Evolutionary conservation across 2,113 vertebrate genomes (phyloP).

Genomic region (Notarius quadriscutis): DNA sequence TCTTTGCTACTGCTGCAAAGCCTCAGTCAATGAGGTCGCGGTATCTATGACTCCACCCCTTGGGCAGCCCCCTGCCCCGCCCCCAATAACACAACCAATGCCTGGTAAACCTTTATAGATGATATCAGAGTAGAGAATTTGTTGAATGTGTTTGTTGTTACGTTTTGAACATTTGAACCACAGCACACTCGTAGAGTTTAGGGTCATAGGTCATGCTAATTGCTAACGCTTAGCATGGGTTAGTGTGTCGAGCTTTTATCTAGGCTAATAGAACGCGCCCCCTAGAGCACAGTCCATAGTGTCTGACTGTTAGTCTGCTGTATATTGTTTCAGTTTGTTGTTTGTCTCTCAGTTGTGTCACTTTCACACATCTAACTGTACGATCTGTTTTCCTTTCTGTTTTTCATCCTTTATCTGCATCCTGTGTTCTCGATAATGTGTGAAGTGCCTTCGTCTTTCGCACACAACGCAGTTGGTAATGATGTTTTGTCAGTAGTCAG

Average conservation of each 20-base stretch:
- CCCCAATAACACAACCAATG: conserved; percentile 22
- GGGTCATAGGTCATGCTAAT: background rate
- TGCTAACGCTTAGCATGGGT: background rate
- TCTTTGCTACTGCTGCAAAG: conserved; percentile 9
- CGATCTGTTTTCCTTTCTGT: background rate
- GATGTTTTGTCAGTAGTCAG: background rate
- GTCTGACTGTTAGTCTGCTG: background rate
- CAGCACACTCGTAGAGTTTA: background rate
- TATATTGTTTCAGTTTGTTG: background rate
- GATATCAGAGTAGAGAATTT: background rate
- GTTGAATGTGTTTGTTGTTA: background rate
- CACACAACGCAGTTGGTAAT: conserved; percentile 2
- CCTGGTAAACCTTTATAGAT: conserved; percentile 36
- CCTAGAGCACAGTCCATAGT: background rate
- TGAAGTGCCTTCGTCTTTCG: conserved; percentile 6
- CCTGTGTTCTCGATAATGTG: background rate
- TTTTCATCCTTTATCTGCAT: background rate
- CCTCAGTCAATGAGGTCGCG: conserved; percentile 1
- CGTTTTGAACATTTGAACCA: background rate
- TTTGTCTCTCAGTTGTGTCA: background rate
- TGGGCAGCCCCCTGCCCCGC: conserved; percentile 3
- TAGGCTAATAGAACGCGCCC: background rate
- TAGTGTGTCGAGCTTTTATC: background rate
- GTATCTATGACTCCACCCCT: background rate
- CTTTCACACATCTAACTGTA: background rate